These are phyloP conservation scores for Chaetura pelagica DNA, from an alignment of 2,113 vertebrate species.

Conservation along the genomic window DNA sequence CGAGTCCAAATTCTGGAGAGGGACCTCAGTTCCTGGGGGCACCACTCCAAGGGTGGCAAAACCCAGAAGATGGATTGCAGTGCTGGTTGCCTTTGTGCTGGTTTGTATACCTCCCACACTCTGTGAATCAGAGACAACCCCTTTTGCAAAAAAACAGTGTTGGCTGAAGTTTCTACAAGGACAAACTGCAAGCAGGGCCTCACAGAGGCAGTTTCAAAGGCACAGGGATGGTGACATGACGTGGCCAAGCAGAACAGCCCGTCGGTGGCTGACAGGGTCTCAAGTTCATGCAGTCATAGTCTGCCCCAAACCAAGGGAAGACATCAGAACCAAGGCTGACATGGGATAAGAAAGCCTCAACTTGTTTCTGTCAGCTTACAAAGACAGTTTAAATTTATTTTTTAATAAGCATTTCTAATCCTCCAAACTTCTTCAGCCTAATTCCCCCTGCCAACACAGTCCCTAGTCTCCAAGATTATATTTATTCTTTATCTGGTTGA, in stretches of 20 bases:
- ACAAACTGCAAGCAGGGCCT: neutral
- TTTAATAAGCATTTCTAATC: conserved; percentile 29
- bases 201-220: neutral
- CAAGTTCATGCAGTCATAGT: neutral
- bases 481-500: neutral
- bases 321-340: neutral
- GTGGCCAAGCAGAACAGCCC: neutral
- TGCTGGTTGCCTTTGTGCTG: neutral
- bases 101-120: neutral
- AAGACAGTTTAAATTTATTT: neutral
- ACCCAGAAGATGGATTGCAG: neutral
- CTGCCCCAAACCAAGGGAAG: neutral
- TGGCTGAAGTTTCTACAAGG: neutral
- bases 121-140: neutral
- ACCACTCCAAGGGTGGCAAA: neutral
- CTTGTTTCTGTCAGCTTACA: neutral
- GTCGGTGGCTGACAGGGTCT: neutral
- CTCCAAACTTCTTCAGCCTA: neutral
- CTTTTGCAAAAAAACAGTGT: neutral
- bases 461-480: neutral
- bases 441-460: neutral
- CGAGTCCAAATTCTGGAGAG: rapidly evolving
- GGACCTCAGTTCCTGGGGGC: neutral
- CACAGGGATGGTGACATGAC: neutral
- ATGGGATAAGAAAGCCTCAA: neutral